Conservation (phyloP, 2,888 invertebrate genomes). For the Hydriomena furcata region DNA sequence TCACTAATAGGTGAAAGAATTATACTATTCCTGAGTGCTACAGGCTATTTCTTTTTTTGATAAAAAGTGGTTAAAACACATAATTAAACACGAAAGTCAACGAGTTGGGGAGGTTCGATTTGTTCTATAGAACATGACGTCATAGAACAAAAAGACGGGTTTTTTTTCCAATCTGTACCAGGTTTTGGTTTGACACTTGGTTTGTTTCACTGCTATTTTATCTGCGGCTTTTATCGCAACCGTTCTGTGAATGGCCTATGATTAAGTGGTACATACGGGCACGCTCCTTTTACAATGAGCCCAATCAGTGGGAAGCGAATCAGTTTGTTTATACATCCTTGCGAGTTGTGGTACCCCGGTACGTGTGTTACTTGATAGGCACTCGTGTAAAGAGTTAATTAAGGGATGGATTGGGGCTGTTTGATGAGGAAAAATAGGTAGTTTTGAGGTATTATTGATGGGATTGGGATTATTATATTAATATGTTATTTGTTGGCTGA, state of each 20-base stretch:
- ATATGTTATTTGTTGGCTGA: conserved; percentile 1
- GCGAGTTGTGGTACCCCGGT: conserved; percentile 34
- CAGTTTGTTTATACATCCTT: conserved; percentile 48
- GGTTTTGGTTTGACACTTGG: no score
- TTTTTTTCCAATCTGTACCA: no score
- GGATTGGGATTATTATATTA: conserved; percentile 6
- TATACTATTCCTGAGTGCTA: no score
- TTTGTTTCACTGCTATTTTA: no score
- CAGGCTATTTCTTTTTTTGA: no score
- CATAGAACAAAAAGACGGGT: no score
- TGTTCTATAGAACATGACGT: no score
- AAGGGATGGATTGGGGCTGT: conserved; percentile 12
- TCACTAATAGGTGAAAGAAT: no score
- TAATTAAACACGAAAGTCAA: no score
- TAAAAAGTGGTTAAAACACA: no score
- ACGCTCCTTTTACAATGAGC: conserved; percentile 61
- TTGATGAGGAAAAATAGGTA: conserved; percentile 15
- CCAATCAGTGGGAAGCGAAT: conserved; percentile 60
- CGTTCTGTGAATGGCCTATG: conserved; percentile 59
- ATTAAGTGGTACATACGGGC: conserved; percentile 57
- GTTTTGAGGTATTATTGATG: conserved; percentile 3
- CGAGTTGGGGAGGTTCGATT: no score
- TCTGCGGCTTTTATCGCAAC: no score
- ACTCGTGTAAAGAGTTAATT: conserved; percentile 32
- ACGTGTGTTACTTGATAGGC: conserved; percentile 30